A percentile compares a stretch with the other conserved stretches of the same genome.
phyloP scores from a whole-genome alignment of 2,113 vertebrate species.

The Chinchilla lanigera region DNA sequence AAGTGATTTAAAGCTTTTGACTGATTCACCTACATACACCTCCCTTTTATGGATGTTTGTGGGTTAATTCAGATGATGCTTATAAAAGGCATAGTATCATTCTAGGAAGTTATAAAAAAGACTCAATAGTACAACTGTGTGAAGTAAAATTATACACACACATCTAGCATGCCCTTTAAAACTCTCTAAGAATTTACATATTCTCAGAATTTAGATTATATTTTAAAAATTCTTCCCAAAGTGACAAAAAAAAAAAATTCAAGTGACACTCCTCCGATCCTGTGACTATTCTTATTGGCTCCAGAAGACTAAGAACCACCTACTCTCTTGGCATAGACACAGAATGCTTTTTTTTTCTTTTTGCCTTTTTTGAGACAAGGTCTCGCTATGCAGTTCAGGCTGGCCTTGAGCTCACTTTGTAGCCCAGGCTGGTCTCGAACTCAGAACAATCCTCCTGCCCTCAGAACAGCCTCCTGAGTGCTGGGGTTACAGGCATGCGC shows the following conservation, averaged over 20 bases:
- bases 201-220: not conserved
- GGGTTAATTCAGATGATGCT: not conserved
- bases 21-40: not conserved
- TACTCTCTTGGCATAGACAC: not conserved
- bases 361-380: no score
- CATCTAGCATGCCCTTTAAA: not conserved
- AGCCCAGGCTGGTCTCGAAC: no score
- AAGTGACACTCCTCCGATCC: not conserved
- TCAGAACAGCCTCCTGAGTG: no score
- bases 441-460: no score
- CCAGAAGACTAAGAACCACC: not conserved
- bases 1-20: not conserved
- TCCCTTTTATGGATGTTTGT: not conserved
- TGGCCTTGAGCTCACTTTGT: no score
- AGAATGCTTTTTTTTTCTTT: not conserved
- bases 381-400: no score
- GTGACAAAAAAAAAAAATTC: no score
- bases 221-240: no score
- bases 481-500: no score
- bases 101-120: not conserved
- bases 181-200: constrained; percentile 17
- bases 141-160: not conserved
- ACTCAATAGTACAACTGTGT: not conserved
- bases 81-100: not conserved
- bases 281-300: not conserved